Evolutionary conservation across 2,113 vertebrate genomes (phyloP).

Genomic region (Coregonus clupeaformis): DNA sequence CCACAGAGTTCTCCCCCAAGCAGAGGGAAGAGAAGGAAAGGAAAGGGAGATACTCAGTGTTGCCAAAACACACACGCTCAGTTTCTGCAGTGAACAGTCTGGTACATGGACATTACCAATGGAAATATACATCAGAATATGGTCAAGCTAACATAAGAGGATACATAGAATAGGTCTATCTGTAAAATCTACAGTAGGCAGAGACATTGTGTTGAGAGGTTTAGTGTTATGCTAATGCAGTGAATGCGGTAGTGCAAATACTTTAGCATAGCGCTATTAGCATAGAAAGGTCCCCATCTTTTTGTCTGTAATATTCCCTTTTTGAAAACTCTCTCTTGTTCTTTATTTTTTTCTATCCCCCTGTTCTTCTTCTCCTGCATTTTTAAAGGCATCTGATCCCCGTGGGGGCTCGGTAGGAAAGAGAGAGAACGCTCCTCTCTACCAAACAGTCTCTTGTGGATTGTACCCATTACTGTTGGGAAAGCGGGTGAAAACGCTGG

Average conservation of each 20-base stretch:
- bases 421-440: neutral
- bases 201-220: neutral
- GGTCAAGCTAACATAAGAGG: neutral
- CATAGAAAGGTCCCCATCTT: neutral
- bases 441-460: conserved; percentile 9
- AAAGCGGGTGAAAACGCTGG: neutral
- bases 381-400: conserved; percentile 4
- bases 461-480: conserved; percentile 9
- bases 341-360: neutral
- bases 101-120: neutral
- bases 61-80: neutral
- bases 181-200: conserved; percentile 20
- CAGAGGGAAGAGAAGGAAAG: neutral
- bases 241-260: neutral
- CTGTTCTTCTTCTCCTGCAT: neutral
- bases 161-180: neutral
- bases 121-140: neutral
- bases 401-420: neutral
- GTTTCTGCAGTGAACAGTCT: neutral
- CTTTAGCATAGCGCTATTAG: neutral
- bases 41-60: neutral
- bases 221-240: neutral
- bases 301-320: neutral
- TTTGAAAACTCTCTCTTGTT: neutral
- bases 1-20: neutral